Percentiles rank a stretch among this genome's conserved stretches.
These are phyloP conservation scores for Bubo bubo DNA, from an alignment of 2,113 vertebrate genomes.

Conservation along the genomic window DNA sequence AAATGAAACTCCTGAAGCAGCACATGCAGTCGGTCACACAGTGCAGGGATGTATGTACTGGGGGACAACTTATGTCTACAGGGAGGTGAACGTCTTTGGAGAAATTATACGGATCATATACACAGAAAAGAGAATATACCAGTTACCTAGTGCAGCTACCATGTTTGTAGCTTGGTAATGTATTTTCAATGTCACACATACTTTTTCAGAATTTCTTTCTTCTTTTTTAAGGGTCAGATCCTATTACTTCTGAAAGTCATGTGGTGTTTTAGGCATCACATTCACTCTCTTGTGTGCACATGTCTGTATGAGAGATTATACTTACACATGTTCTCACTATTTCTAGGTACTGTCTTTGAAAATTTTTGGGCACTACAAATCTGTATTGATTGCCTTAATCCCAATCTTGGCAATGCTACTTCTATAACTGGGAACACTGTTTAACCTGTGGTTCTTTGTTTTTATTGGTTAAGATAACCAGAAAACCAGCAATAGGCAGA, in stretches of 20 bases:
- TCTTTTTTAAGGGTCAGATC: background rate
- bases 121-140: background rate
- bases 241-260: background rate
- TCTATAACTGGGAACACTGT: background rate
- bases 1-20: background rate
- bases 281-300: background rate
- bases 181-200: background rate
- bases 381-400: background rate
- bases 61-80: fast-evolving
- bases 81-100: background rate
- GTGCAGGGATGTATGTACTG: background rate
- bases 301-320: background rate
- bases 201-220: background rate
- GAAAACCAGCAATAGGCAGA: background rate
- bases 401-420: background rate
- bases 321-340: background rate
- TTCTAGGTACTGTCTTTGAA: background rate
- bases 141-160: background rate
- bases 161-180: background rate
- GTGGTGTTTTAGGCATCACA: background rate
- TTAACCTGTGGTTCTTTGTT: background rate
- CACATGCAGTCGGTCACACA: fast-evolving
- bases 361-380: background rate
- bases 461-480: background rate
- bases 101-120: background rate